Percentiles rank a stretch among this genome's conserved stretches.
Conservation (phyloP, 2,888 invertebrate species). For the Tetranychus piercei region DNA sequence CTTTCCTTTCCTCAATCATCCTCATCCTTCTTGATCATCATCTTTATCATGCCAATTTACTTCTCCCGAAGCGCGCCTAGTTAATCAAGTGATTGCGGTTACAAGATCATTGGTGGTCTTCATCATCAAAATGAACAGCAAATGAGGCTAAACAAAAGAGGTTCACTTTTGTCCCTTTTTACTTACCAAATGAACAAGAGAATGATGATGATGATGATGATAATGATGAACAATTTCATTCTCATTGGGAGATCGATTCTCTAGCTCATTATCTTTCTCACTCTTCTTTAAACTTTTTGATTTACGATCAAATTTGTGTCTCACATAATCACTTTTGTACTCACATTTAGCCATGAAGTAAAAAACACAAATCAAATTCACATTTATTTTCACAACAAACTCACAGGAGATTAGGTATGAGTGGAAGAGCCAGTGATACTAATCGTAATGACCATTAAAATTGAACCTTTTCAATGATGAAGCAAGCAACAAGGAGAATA, state of each 20-base stretch:
- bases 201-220: not conserved
- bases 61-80: not conserved
- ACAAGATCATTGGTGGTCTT: slow-evolving; percentile 1
- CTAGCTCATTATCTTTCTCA: not conserved
- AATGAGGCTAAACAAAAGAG: not conserved
- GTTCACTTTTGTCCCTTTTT: not conserved
- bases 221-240: not conserved
- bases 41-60: not conserved
- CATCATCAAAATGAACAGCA: not conserved
- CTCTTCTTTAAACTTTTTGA: not conserved
- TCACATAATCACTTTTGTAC: not conserved
- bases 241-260: not conserved
- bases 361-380: not conserved
- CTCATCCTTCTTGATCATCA: not conserved
- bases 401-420: too few species aligned
- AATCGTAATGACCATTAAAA: too few species aligned
- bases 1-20: not conserved
- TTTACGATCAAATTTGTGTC: not conserved
- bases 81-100: slow-evolving; percentile 1
- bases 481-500: not conserved
- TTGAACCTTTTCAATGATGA: not conserved
- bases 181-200: not conserved
- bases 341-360: not conserved
- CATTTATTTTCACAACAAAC: too few species aligned
- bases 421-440: too few species aligned